Percentiles rank a stretch among this genome's conserved stretches.
These are phyloP conservation scores for Myotis lucifugus DNA, from an alignment of 2,113 vertebrate genomes.

Conservation along the genomic window DNA sequence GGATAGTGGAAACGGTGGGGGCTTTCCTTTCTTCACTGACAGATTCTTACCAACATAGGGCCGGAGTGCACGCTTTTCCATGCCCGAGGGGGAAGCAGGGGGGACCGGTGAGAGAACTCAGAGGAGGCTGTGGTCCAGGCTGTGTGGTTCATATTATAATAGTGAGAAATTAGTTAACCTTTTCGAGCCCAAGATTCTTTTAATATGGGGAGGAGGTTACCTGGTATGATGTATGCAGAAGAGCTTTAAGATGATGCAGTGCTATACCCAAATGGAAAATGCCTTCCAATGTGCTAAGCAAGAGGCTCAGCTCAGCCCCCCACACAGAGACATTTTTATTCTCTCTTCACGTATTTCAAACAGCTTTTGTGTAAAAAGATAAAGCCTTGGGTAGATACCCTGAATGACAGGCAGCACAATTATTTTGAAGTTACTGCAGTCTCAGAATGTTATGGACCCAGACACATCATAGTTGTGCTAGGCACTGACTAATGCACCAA, in stretches of 20 bases:
- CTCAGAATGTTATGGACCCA: neutral
- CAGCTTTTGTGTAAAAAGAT: constrained; percentile 42
- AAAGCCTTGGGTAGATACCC: neutral
- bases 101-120: neutral
- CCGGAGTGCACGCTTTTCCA: neutral
- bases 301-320: neutral
- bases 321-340: neutral
- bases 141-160: neutral
- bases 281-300: neutral
- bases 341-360: neutral
- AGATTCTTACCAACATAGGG: neutral
- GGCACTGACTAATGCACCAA: neutral
- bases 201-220: neutral
- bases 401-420: neutral
- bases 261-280: neutral
- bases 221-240: neutral
- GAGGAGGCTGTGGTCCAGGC: fast-evolving
- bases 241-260: neutral
- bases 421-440: neutral
- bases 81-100: neutral
- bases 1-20: neutral
- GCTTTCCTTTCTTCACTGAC: neutral
- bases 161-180: neutral
- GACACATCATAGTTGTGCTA: neutral
- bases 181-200: neutral